A percentile compares a stretch with the other conserved stretches of the same genome.
Conservation (phyloP, 2,797 vertebrate genomes). For the Lophius americanus region DNA sequence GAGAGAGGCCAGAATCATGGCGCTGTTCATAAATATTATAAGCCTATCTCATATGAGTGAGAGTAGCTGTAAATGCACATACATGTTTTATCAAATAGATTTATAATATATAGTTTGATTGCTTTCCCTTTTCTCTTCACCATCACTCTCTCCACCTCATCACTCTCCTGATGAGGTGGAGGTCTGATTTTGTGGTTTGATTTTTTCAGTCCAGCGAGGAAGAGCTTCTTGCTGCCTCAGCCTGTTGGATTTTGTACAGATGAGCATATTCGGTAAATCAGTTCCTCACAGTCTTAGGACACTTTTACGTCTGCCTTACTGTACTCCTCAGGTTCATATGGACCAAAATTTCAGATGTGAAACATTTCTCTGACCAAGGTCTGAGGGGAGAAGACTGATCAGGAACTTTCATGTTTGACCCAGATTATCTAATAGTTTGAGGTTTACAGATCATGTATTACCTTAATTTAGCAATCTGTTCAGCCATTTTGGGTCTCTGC, state of each 20-base stretch:
- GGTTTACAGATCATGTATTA: too few relatives aligned
- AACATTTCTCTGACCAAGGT: too few relatives aligned
- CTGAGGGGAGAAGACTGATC: too few relatives aligned
- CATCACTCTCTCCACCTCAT: background rate
- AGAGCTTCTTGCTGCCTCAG: background rate
- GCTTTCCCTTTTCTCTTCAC: conserved; percentile 11
- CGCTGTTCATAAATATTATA: conserved; percentile 41
- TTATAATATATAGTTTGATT: conserved; percentile 43
- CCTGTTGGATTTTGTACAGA: conserved; percentile 6
- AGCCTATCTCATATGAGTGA: conserved; percentile 23
- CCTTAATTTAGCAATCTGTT: too few relatives aligned
- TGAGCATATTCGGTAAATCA: background rate
- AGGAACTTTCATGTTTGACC: too few relatives aligned
- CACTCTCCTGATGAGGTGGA: background rate
- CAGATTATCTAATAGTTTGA: too few relatives aligned
- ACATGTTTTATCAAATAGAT: conserved; percentile 49
- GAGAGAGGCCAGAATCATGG: background rate
- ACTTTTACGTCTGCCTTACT: too few relatives aligned
- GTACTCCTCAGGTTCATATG: too few relatives aligned
- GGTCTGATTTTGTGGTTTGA: conserved; percentile 18
- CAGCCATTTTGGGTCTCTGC: too few relatives aligned
- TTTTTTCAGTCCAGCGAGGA: conserved; percentile 17
- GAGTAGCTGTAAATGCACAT: conserved; percentile 31
- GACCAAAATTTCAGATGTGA: too few relatives aligned
- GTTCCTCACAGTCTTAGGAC: too few relatives aligned